A percentile compares a stretch with the other conserved stretches of the same genome.
phyloP scores from a whole-genome alignment of 2,113 vertebrate species.

The Varanus komodoensis region DNA sequence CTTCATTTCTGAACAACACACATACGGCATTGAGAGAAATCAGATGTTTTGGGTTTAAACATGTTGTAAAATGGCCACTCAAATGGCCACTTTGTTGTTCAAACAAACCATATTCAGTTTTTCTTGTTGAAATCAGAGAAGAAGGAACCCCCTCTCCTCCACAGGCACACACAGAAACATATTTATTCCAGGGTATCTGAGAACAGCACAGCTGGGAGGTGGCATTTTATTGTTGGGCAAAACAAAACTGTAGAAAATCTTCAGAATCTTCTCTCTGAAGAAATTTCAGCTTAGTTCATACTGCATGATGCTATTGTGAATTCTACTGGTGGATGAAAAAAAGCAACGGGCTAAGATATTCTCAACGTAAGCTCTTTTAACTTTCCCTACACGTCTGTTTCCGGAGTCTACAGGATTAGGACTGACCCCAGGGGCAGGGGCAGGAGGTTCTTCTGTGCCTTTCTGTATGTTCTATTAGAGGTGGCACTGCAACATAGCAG shows the following conservation, averaged over 20 bases:
- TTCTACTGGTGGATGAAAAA: neutral
- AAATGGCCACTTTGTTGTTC: neutral
- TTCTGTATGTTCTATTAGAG: no score
- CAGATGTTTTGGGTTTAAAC: constrained; percentile 22
- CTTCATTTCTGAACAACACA: neutral
- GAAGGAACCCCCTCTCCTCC: neutral
- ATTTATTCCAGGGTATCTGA: neutral
- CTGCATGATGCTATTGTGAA: neutral
- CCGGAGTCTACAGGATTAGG: no score
- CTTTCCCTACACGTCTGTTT: no score
- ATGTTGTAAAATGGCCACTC: constrained; percentile 6
- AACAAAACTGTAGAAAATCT: neutral
- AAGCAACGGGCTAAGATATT: neutral
- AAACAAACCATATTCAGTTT: neutral
- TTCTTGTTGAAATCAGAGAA: constrained; percentile 6
- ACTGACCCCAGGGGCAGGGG: no score
- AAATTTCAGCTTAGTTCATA: neutral
- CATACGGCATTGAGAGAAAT: neutral
- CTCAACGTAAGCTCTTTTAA: no score
- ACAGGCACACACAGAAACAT: no score
- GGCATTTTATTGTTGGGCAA: neutral
- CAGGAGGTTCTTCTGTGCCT: no score
- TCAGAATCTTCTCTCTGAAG: neutral
- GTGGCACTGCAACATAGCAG: no score
- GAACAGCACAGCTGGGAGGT: neutral